Evolutionary conservation across 2,113 vertebrate species (phyloP), one percentile per base, ranked within the genome.

Genomic region (Jaculus jaculus): DNA sequence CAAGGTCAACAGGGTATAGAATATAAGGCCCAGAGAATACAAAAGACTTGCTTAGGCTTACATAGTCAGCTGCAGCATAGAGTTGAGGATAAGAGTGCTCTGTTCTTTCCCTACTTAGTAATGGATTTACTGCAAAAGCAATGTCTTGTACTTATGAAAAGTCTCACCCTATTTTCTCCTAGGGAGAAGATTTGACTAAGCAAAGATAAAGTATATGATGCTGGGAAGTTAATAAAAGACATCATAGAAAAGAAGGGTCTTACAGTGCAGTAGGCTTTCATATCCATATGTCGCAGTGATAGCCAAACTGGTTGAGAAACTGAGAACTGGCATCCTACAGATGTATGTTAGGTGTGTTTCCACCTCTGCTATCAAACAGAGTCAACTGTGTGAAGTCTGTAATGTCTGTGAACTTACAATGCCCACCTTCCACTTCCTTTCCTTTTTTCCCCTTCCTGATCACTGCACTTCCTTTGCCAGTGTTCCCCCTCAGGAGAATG

Each of bases 211-310:
- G 23, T 24, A 0, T 68, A 16, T 16, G 32, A 10, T 32, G 0
- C 10, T 42, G 42, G 73, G 24, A 79, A 32, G 24, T 18, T 26
- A 26, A 32, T 37, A 3, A n/a, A 47, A 1, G 5, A 8, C 8
- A 13, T 20, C 30, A 83, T n/a, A 23, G 80, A 81, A 20, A 30
- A 84, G 68, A 24, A 13, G 30, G 5, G 2, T 30, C 6, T 16
- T 32, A 10, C 0, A 2, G 17, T 18, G 5, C n/a, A 0, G 0
- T 23, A 39, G 30, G 2, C 37, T 89, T 81, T 71, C 7, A 0
- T 10, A 10, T 28, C 47, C 71, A 61, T 17, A 18, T 30, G 42
- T 13, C 34, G 32, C 10, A 20, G 5, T 10, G 34, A 32, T 17
- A 23, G 69, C 60, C 34, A 12, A 13, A 21, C 30, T 0, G 0